Evolutionary conservation across 2,888 invertebrate genomes (phyloP).

Genomic region (Caprella mutica): DNA sequence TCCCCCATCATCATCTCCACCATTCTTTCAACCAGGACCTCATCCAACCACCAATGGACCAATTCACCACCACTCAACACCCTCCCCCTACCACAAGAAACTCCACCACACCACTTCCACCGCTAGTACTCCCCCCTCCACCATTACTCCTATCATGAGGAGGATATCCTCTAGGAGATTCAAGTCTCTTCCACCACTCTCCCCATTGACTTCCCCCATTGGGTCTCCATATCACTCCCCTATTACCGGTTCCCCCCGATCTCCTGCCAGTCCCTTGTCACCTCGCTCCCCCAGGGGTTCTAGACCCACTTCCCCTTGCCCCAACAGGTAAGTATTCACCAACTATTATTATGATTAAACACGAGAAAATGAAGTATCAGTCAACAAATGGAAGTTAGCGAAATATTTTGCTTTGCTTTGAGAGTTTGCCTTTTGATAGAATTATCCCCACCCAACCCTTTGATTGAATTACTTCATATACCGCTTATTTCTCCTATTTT

Average conservation of each 20-base stretch:
- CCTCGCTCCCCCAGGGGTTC: neutral
- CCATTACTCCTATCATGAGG: neutral
- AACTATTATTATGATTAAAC: no score
- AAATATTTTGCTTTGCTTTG: no score
- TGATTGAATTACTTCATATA: no score
- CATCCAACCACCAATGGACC: neutral
- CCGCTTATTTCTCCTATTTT: no score
- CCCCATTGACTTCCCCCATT: neutral
- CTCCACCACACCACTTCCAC: neutral
- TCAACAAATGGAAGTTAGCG: no score
- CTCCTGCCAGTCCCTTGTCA: neutral
- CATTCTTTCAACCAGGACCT: neutral
- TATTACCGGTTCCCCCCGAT: neutral
- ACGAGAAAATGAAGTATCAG: no score
- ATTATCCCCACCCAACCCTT: no score
- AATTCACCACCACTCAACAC: neutral
- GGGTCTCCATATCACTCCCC: neutral
- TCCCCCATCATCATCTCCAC: neutral
- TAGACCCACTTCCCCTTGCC: neutral
- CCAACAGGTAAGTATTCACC: neutral
- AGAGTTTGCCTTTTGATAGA: no score
- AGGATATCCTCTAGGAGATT: neutral
- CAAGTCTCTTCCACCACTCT: neutral
- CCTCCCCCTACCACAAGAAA: neutral
- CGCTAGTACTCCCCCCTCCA: neutral